phyloP scores from a whole-genome alignment of 2,888 invertebrate species.

The Ormyrus nitidulus region DNA sequence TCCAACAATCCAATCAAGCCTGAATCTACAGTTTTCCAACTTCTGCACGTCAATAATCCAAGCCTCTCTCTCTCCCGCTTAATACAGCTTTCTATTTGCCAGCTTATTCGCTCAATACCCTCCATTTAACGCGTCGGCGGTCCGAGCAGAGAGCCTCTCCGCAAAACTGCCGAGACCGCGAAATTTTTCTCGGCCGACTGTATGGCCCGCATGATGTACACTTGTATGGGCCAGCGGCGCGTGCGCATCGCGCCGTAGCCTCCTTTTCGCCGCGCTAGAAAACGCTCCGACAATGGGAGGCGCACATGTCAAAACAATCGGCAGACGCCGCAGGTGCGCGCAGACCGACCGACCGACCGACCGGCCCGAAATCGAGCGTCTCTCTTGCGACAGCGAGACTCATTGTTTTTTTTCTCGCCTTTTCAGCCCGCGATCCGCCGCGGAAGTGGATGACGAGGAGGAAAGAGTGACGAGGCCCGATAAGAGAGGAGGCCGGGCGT shows the following conservation, averaged over 20 bases:
- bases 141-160: too few species aligned
- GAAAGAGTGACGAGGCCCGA: not conserved
- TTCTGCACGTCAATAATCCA: too few species aligned
- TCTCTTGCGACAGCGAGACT: too few species aligned
- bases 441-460: conserved; percentile 39
- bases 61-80: too few species aligned
- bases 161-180: not conserved
- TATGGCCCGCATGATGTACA: conserved; percentile 55
- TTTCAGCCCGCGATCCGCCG: not conserved
- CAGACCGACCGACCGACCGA: not conserved
- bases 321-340: conserved; percentile 43
- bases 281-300: too few species aligned
- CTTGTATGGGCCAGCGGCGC: conserved; percentile 15
- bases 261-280: too few species aligned
- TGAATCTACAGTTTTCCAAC: too few species aligned
- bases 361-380: too few species aligned
- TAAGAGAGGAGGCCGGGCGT: not conserved
- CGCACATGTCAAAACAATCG: conserved; percentile 60
- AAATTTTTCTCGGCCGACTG: conserved; percentile 46
- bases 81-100: too few species aligned
- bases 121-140: too few species aligned
- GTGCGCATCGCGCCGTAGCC: not conserved
- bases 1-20: too few species aligned
- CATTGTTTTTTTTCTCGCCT: not conserved
- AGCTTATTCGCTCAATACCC: too few species aligned